Evolutionary conservation across 2,797 vertebrate genomes (phyloP).

Genomic region (Onychomys arenicola): DNA sequence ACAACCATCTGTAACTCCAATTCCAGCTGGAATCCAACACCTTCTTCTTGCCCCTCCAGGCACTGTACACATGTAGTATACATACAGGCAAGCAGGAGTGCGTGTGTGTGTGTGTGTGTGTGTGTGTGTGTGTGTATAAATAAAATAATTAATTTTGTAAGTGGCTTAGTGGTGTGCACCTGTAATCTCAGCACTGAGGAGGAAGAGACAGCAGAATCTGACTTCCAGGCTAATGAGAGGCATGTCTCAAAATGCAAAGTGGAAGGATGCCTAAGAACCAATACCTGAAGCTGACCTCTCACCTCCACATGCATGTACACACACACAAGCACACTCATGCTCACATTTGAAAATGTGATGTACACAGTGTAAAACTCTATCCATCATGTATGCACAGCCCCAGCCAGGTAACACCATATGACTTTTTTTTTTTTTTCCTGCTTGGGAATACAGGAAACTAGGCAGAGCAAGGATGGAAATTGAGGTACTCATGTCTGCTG

Average conservation of each 20-base stretch:
- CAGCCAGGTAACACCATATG: accelerated
- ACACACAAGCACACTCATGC: not conserved
- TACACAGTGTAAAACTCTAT: accelerated
- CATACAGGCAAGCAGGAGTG: not conserved
- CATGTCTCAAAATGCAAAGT: not conserved
- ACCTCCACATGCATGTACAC: not conserved
- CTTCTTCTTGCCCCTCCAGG: not conserved
- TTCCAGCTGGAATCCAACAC: not conserved
- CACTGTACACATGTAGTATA: not conserved
- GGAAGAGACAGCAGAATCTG: not conserved
- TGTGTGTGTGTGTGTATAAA: not conserved
- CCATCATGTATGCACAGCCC: not conserved
- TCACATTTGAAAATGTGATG: not conserved
- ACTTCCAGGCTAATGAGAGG: not conserved
- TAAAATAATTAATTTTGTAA: not conserved
- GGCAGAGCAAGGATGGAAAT: not conserved
- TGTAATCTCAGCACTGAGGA: not conserved
- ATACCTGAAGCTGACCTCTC: not conserved
- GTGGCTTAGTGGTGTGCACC: not conserved
- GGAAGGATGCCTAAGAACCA: not conserved
- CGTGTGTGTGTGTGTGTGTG: not conserved
- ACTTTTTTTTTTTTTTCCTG: not conserved
- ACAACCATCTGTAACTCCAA: not conserved
- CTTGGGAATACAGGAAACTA: not conserved
- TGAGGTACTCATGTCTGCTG: accelerated